Evolutionary conservation across 2,888 invertebrate genomes (phyloP).

Genomic region (Bembecia ichneumoniformis): DNA sequence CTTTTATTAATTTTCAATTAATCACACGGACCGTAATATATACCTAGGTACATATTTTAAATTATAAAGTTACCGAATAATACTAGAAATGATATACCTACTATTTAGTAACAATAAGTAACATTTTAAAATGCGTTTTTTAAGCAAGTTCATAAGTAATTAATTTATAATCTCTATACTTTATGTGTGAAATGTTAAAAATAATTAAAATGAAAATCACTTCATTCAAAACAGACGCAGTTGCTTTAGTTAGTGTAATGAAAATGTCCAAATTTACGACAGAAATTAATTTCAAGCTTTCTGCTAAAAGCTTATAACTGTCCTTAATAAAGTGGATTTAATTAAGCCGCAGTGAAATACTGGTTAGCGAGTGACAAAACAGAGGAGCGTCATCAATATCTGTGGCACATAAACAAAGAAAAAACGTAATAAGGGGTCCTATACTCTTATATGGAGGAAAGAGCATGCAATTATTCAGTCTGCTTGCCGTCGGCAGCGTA

Average conservation of each 20-base stretch:
- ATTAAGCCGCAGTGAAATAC: constrained; percentile 14
- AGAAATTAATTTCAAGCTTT: not conserved
- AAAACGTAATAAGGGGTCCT: not conserved
- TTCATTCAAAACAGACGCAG: not conserved
- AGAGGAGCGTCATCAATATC: constrained; percentile 14
- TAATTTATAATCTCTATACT: no score
- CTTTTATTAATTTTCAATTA: no score
- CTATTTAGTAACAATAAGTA: no score
- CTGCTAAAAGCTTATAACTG: not conserved
- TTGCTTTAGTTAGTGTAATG: not conserved
- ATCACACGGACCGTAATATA: no score
- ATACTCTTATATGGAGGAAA: not conserved
- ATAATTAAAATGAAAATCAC: not conserved
- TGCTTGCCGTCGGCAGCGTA: constrained; percentile 28
- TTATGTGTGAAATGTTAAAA: no score
- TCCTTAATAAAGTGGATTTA: constrained; percentile 1
- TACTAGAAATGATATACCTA: no score
- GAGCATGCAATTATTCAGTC: constrained; percentile 19
- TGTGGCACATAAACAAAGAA: not conserved
- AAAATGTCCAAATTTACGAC: not conserved
- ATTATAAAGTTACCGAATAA: no score
- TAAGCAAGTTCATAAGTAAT: no score
- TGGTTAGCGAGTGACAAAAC: constrained; percentile 19
- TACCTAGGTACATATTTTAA: no score
- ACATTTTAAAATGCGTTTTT: no score